These are phyloP conservation scores for Scomber japonicus DNA, from an alignment of 2,113 vertebrate species.

Conservation along the genomic window DNA sequence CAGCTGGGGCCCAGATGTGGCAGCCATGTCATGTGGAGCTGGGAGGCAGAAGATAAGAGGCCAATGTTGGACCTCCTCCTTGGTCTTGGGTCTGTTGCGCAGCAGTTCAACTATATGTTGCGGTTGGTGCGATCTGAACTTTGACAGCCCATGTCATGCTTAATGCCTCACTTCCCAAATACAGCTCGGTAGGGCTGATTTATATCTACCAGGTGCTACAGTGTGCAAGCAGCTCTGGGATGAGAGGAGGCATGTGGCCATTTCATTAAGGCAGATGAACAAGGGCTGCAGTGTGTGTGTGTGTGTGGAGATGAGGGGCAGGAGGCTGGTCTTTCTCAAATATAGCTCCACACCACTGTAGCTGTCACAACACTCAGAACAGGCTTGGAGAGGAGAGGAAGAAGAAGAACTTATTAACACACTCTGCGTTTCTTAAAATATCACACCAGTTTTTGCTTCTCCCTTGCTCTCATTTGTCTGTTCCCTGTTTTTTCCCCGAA, in stretches of 20 bases:
- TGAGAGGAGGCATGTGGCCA: constrained; percentile 79
- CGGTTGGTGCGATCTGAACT: constrained; percentile 84
- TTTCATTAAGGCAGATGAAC: constrained; percentile 79
- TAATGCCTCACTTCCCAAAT: constrained; percentile 89
- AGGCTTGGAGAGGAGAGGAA: constrained; percentile 47
- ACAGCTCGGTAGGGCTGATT: constrained; percentile 85
- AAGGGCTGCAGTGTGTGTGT: constrained; percentile 72
- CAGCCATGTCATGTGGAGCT: constrained; percentile 77
- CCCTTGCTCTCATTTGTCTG: constrained; percentile 14
- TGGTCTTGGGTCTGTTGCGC: constrained; percentile 74
- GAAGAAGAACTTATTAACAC: constrained; percentile 66
- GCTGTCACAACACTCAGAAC: constrained; percentile 74
- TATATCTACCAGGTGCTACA: constrained; percentile 88
- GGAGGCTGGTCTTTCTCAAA: constrained; percentile 80
- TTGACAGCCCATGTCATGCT: constrained; percentile 86
- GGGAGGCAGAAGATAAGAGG: constrained; percentile 81
- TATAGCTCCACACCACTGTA: constrained; percentile 60
- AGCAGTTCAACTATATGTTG: constrained; percentile 84
- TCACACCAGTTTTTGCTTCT: constrained; percentile 52
- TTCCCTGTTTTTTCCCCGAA: constrained; percentile 14
- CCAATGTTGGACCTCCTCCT: constrained; percentile 55
- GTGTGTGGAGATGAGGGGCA: constrained; percentile 62
- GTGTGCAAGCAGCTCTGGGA: constrained; percentile 71
- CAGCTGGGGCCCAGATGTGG: constrained; percentile 87
- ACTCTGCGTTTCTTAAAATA: constrained; percentile 66